phyloP scores from a whole-genome alignment of 2,113 vertebrate species.

The Clarias batrachus region DNA sequence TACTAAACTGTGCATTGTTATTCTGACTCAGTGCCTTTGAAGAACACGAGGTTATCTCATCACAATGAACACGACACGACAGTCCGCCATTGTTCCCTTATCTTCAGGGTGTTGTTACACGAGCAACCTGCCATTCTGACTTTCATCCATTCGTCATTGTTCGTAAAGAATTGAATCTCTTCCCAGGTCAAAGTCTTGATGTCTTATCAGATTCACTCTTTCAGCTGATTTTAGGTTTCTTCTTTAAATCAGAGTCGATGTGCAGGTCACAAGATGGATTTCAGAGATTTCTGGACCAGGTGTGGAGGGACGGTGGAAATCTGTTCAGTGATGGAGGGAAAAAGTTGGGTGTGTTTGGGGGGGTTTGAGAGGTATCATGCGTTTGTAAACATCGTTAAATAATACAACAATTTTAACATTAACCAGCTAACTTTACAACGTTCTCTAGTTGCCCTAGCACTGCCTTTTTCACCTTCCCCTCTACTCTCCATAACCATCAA shows the following conservation, averaged over 20 bases:
- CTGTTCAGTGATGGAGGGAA: not conserved
- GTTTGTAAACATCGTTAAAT: not conserved
- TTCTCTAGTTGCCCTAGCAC: not conserved
- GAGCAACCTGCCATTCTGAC: constrained; percentile 26
- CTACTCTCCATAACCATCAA: not conserved
- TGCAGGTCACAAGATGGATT: not conserved
- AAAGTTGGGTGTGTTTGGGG: not conserved
- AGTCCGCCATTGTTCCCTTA: constrained; percentile 1
- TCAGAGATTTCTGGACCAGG: not conserved
- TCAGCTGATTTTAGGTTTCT: not conserved
- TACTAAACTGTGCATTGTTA: not conserved
- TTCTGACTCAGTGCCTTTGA: not conserved
- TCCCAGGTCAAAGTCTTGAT: not conserved
- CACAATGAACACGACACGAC: constrained; percentile 9
- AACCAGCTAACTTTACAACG: not conserved
- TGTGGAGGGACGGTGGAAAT: not conserved
- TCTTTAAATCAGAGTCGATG: not conserved
- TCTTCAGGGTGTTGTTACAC: not conserved
- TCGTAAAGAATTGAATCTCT: not conserved
- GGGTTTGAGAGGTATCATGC: not conserved
- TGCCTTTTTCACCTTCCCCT: not conserved
- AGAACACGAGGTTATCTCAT: not conserved
- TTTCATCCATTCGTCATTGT: not conserved
- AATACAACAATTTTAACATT: not conserved
- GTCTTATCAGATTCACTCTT: not conserved